Base-by-base conservation (phyloP, 2,797 vertebrate genomes). In the Malacoctenus gilli region DNA sequence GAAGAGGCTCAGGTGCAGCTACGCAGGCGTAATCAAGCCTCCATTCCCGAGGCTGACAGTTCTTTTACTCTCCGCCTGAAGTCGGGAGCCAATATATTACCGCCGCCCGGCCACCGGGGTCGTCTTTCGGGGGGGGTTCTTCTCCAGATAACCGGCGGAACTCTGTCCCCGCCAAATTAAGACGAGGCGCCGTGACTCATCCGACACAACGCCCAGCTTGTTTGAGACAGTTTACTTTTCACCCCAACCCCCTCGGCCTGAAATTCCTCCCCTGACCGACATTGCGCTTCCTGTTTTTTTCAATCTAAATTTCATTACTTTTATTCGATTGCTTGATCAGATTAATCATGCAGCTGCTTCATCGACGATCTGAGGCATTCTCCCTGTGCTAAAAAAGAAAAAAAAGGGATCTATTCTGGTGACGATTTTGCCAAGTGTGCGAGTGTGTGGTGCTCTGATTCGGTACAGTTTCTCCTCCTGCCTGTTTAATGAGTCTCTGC, bases 1-100 rank as follows among this genome's bases (percentile, higher is more conserved):
- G 15, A 47, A 35, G n/a, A n/a, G 68, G 75, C 84, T 82, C 89
- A 91, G 89, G 86, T 91, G 89, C 77, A 75, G 78, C 54, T 73
- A 36, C 79, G 78, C 47, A 32, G 71, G 53, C 44, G 75, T 87
- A 88, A 91, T 91, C 89, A 88, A 81, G 44, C 72, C 79, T 79
- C 56, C 72, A 82, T 86, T 79, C 69, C 80, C 73, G 77, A 60
- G 51, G 68, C 84, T 90, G 89, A 87, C 89, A 89, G 84, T 79
- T 87, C 43, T 80, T 87, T 79, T 80, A 80, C 76, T 82, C 78
- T 63, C 69, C 56, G 69, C 85, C 84, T 90, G 77, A 80, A 84
- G 74, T 72, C 77, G 79, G 66, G 28, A 87, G 77, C 77, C 79
- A 84, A 86, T 91, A 87, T 81, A 87, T 89, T 84, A 85, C 79